phyloP scores from a whole-genome alignment of 2,797 vertebrate genomes.

The Mormyrus hasselquistii region DNA sequence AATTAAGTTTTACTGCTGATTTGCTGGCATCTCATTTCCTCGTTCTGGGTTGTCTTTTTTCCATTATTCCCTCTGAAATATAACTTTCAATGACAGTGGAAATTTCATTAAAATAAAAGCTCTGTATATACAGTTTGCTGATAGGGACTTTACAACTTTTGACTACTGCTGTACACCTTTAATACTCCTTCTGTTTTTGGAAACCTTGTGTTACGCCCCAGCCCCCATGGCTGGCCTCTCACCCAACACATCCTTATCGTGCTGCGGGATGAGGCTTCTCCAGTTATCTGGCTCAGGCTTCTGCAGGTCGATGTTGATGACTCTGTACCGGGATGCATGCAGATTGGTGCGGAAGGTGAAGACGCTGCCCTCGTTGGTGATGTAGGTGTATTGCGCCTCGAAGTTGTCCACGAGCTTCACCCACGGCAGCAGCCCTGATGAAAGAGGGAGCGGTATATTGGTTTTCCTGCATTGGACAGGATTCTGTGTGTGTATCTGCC shows the following conservation, averaged over 20 bases:
- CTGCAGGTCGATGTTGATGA: conserved; percentile 64
- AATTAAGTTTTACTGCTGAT: not conserved
- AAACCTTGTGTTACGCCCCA: not conserved
- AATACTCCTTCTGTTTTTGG: not conserved
- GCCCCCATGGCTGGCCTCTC: conserved; percentile 26
- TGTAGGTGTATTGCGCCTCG: conserved; percentile 60
- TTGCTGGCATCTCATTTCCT: not conserved
- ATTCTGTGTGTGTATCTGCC: not conserved
- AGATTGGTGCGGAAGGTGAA: conserved; percentile 65
- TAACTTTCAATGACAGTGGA: not conserved
- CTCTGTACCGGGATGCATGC: conserved; percentile 56
- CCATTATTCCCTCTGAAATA: not conserved
- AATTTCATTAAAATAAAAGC: not conserved
- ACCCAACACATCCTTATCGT: conserved; percentile 66
- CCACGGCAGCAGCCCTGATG: conserved; percentile 62
- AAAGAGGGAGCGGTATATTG: not conserved
- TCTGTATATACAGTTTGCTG: not conserved
- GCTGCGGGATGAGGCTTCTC: conserved; percentile 60
- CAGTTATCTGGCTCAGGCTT: conserved; percentile 49
- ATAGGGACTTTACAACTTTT: not conserved
- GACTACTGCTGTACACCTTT: not conserved
- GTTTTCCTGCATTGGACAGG: not conserved
- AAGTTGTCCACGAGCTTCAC: conserved; percentile 66
- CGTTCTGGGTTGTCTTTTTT: not conserved
- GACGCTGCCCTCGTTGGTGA: conserved; percentile 62